These are phyloP conservation scores for Plecturocebus donacophilus DNA, from an alignment of 2,113 vertebrate species.

Conservation along the genomic window DNA sequence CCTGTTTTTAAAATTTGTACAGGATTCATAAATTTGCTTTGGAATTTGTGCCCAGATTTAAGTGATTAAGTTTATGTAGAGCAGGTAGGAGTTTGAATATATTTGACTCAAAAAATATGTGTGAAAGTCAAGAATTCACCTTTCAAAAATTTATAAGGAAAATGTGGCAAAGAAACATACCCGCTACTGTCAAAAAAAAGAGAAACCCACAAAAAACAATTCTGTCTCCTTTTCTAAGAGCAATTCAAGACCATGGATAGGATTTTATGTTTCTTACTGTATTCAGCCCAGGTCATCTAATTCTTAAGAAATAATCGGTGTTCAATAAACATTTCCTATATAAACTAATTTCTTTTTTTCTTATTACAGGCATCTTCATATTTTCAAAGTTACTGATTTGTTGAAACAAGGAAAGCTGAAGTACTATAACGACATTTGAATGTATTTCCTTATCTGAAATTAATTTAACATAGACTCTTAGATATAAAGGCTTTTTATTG, in stretches of 20 bases:
- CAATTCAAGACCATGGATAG: neutral
- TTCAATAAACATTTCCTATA: neutral
- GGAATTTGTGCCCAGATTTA: neutral
- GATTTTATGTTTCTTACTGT: neutral
- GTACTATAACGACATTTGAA: neutral
- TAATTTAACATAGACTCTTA: neutral
- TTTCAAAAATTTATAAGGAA: neutral
- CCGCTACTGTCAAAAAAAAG: neutral
- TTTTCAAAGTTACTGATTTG: slow-evolving; percentile 33
- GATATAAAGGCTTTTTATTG: neutral
- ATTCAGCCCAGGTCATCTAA: neutral
- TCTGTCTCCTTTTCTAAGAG: neutral
- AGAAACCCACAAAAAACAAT: neutral
- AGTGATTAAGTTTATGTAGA: neutral
- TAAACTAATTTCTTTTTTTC: neutral
- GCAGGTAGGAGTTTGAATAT: neutral
- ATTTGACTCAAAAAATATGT: neutral
- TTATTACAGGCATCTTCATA: neutral
- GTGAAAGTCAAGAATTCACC: slow-evolving; percentile 12
- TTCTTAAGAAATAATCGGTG: neutral
- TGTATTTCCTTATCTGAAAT: neutral
- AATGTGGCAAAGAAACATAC: neutral
- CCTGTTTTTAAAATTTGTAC: slow-evolving; percentile 21
- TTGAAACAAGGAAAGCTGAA: neutral
- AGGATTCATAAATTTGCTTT: slow-evolving; percentile 55